Conservation (phyloP, 2,113 vertebrate genomes). For the Corythornis cristatus region DNA sequence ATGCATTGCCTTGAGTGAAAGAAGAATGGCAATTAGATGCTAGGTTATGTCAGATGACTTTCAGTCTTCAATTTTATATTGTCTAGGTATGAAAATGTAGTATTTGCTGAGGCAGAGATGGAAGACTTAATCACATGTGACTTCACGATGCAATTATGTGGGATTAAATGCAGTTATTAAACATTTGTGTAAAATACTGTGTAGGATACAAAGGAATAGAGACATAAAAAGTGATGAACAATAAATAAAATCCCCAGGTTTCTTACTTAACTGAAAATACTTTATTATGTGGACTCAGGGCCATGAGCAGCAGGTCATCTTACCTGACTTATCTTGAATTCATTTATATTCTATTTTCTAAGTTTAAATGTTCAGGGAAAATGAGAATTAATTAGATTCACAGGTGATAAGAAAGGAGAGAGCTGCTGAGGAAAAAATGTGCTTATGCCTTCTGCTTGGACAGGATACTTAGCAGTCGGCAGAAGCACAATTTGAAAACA, state of each 20-base stretch:
- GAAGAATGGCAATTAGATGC: slow-evolving; percentile 14
- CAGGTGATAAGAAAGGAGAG: neutral
- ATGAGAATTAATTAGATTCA: neutral
- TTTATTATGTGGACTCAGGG: neutral
- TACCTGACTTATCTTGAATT: neutral
- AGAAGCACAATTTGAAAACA: neutral
- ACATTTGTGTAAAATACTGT: neutral
- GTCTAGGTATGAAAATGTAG: neutral
- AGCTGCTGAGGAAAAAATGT: neutral
- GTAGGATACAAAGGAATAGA: neutral
- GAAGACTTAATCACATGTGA: neutral
- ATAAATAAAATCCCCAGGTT: slow-evolving; percentile 22
- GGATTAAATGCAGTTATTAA: slow-evolving; percentile 32
- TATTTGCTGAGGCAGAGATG: neutral
- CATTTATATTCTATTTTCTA: neutral
- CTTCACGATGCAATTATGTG: slow-evolving; percentile 30
- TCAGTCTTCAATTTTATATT: slow-evolving; percentile 1
- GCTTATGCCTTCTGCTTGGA: neutral
- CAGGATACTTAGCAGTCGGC: neutral
- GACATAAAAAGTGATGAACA: neutral
- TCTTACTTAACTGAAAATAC: neutral
- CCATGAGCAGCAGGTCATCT: neutral
- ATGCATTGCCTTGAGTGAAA: slow-evolving; percentile 2
- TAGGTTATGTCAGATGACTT: slow-evolving; percentile 29
- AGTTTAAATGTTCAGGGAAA: slow-evolving; percentile 15